Conservation (phyloP, 2,888 invertebrate genomes). For the Drosophila merina region DNA sequence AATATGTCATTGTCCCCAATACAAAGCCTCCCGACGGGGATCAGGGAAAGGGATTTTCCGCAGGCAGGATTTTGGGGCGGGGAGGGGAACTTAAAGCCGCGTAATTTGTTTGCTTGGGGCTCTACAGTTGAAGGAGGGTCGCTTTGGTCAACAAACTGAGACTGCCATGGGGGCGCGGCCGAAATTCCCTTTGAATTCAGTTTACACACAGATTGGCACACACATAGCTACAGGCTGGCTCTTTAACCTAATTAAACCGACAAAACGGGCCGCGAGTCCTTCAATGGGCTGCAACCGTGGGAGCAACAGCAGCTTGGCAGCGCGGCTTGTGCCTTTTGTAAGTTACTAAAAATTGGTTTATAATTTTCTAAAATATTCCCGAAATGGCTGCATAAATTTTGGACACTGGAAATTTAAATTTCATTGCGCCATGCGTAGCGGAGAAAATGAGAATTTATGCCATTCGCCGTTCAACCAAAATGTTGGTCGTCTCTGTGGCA, state of each 20-base stretch:
- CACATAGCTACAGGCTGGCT: constrained; percentile 25
- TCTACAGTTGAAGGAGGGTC: constrained; percentile 16
- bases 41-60: constrained; percentile 5
- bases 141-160: constrained; percentile 46
- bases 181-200: constrained; percentile 56
- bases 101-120: constrained; percentile 68
- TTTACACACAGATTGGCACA: constrained; percentile 16
- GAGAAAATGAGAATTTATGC: constrained; percentile 63
- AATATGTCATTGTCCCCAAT: constrained; percentile 63
- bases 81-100: constrained; percentile 62
- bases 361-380: constrained; percentile 65
- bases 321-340: constrained; percentile 41
- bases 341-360: constrained; percentile 66
- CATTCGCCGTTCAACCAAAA: constrained; percentile 37
- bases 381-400: constrained; percentile 46
- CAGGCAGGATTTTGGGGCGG: not conserved
- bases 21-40: constrained; percentile 33
- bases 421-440: constrained; percentile 17
- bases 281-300: constrained; percentile 7
- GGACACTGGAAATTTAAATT: constrained; percentile 54
- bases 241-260: constrained; percentile 77
- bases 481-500: constrained; percentile 33
- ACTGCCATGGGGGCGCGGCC: constrained; percentile 58
- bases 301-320: constrained; percentile 18
- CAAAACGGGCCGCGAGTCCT: constrained; percentile 44